Conservation (phyloP, 1,140 invertebrate genomes). For the Drosophila kurseongensis region DNA sequence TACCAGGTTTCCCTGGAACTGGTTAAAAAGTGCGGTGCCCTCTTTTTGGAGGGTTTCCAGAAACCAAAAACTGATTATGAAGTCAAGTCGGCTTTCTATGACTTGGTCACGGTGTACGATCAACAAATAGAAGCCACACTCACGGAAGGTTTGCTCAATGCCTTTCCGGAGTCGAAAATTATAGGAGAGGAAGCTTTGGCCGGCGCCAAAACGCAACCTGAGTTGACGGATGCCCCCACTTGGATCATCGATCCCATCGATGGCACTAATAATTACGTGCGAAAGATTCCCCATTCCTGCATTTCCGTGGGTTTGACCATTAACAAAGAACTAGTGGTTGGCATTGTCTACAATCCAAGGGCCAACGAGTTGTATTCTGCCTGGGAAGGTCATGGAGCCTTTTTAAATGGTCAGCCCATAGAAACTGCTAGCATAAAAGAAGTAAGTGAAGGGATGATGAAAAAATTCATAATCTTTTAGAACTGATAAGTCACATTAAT, state of each 20-base stretch:
- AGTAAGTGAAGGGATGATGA: constrained; percentile 35
- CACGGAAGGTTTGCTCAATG: constrained; percentile 86
- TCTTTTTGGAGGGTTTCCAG: constrained; percentile 85
- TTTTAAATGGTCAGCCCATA: constrained; percentile 89
- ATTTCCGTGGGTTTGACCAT: constrained; percentile 89
- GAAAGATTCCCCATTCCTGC: constrained; percentile 87
- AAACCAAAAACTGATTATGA: constrained; percentile 85
- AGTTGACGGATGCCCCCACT: constrained; percentile 91
- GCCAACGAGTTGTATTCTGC: constrained; percentile 90
- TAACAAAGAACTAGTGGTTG: constrained; percentile 88
- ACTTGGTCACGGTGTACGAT: constrained; percentile 92
- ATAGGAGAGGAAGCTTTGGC: constrained; percentile 93
- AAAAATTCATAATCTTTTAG: constrained; percentile 5
- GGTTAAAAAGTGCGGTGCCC: constrained; percentile 70
- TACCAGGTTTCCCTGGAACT: constrained; percentile 62
- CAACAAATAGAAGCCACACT: constrained; percentile 89
- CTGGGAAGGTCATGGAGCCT: constrained; percentile 89
- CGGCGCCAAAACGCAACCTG: constrained; percentile 84
- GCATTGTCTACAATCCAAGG: constrained; percentile 92
- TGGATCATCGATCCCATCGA: constrained; percentile 95
- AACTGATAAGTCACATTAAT: neutral
- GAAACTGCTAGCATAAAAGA: constrained; percentile 61
- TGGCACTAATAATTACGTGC: constrained; percentile 91
- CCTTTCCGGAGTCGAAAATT: constrained; percentile 90
- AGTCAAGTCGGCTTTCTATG: constrained; percentile 88